Evolutionary conservation across 2,113 vertebrate species (phyloP).

Genomic region (Riparia riparia): DNA sequence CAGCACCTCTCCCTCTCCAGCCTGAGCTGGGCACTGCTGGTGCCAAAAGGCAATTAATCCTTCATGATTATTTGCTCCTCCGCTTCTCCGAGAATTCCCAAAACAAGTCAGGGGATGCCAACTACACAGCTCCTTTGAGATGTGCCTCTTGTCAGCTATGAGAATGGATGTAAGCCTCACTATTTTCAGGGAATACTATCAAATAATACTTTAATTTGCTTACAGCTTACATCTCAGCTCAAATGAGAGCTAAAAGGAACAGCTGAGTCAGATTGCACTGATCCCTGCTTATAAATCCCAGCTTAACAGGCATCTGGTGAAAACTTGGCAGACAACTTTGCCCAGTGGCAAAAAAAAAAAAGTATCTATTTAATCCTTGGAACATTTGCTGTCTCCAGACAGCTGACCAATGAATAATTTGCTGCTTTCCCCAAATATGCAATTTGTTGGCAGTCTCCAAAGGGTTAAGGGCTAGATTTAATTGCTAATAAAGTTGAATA

Average conservation of each 20-base stretch:
- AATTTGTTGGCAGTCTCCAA: background rate
- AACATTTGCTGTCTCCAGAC: background rate
- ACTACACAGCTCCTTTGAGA: background rate
- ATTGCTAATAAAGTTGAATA: slow-evolving; percentile 32
- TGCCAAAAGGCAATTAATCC: background rate
- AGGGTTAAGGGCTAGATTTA: slow-evolving; percentile 45
- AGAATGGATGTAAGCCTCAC: background rate
- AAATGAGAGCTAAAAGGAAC: background rate
- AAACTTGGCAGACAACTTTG: background rate
- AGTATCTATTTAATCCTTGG: background rate
- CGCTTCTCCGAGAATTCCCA: background rate
- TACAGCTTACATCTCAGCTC: background rate
- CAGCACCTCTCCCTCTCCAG: background rate
- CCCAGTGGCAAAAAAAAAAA: background rate
- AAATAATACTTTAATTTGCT: background rate
- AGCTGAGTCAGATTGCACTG: background rate
- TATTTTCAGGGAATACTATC: background rate
- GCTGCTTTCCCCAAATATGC: background rate
- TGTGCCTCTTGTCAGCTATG: background rate
- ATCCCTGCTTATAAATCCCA: background rate
- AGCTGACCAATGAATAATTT: background rate
- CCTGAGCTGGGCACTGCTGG: background rate
- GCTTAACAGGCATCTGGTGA: background rate
- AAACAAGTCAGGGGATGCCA: background rate
- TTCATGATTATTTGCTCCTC: background rate